Evolutionary conservation across 2,888 invertebrate species (phyloP), one percentile per base, ranked within the genome.

Genomic region (Junonia oenone): DNA sequence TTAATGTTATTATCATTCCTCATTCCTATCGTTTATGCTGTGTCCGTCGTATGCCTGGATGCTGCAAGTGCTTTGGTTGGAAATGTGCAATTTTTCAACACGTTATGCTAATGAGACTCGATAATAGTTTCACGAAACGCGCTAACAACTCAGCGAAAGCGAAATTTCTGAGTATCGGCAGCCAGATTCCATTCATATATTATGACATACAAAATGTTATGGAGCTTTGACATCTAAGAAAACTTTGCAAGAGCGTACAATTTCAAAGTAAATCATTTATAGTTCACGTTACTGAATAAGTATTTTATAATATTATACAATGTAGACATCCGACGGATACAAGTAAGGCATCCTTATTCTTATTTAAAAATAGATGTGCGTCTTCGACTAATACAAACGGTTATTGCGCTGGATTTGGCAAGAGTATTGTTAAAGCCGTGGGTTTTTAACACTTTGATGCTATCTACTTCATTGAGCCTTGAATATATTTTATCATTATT

Each of bases 121-220:
- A 49, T 65, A 62, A 60, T 62, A 59, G 63, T 58, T 61, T 57
- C 55, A 59, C 58, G 56, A 63, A 57, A 61, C 61, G 59, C 63
- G 50, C 71, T 66, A 72, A 64, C 66, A 64, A 66, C 65, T 63
- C 59, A 70, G 75, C 72, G 78, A 81, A 82, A 81, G 79, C 73
- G 74, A 75, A 76, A 73, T 68, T 64, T 65, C 65, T 61, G 51
- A 43, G 47, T 54, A 56, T 53, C 52, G 38, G 48, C 50, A 50
- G 37, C 37, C 53, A 50, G 59, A 56, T 59, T 56, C 40, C 50
- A 50, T 56, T 46, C 58, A 55, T 46, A 19, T 40, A 6, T 46
- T 17, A 29, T 11, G n/a, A 17, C 46, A 27, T 27, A 31, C 14
- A 29, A 29, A 15, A 43, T 43, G n/a, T 26, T 5, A 22, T n/a